Base-by-base conservation (phyloP, 2,797 vertebrate species). In the Petrocephalus schoutedeni region DNA sequence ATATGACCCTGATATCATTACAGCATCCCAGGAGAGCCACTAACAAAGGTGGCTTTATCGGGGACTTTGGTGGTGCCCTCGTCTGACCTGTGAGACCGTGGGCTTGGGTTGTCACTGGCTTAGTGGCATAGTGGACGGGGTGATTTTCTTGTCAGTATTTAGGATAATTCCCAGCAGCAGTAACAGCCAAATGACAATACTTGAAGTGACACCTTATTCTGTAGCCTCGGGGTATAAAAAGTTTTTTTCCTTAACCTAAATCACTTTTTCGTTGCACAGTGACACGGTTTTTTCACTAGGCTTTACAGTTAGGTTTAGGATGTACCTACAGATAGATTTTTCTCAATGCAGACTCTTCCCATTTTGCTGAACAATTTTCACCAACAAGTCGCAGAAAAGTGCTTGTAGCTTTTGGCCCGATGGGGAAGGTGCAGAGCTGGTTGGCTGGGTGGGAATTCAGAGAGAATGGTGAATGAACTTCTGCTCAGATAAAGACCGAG, bases 131-230 rank as follows among this genome's bases (percentile, higher is more conserved):
- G 51, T 4, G 45, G 77, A n/a, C 19, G n/a, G 67, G 16, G 8
- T 82, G 77, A 16, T 19, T 9, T 85, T 85, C 36, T 32, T 53
- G 45, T 85, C 51, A 32, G 12, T 77, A 58, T 53, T 57, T 8
- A 28, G 86, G 58, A 85, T 90, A 53, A 49, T 90, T 89, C 89
- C 41, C 90, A 56, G 89, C 92, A 91, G 86, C 91, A 86, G 74
- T 89, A 64, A 91, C 41, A 89, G 89, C 92, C 92, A 89, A 89
- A 89, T 56, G 80, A 32, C 86, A 86, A 88, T 90, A 86, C 87
- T 71, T 92, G 90, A 91, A 94, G 92, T 14, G 86, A 86, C 86
- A 92, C 84, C 92, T 94, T 91, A 85, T 61, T 86, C 61, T 14
- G 59, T 64, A 41, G 58, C 89, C 71, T 58, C 14, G 59, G 88